Percentiles rank a stretch among this genome's conserved stretches.
phyloP scores from a whole-genome alignment of 2,888 invertebrate genomes.

The Pheosia tremula region DNA sequence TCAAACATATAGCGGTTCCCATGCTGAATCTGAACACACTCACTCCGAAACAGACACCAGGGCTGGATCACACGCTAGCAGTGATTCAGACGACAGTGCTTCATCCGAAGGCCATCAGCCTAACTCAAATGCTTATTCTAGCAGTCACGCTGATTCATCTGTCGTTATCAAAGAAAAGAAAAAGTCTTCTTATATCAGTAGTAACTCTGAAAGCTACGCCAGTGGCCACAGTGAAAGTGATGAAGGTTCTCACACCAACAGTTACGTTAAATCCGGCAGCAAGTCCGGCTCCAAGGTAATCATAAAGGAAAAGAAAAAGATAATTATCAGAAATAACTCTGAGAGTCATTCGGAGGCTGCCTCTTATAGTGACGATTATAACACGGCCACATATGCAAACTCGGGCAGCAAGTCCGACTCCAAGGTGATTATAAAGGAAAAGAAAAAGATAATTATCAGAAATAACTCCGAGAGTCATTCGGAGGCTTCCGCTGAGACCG shows the following conservation, averaged over 20 bases:
- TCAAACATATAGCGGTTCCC: background rate
- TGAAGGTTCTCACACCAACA: background rate
- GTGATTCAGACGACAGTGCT: background rate
- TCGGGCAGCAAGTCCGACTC: too few species aligned
- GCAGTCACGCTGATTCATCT: background rate
- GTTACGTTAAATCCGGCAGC: background rate
- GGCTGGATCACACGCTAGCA: too few species aligned
- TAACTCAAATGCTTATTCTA: background rate
- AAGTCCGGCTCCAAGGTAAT: background rate
- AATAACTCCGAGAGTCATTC: too few species aligned
- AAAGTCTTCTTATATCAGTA: background rate
- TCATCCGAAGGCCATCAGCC: background rate
- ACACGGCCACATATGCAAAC: too few species aligned
- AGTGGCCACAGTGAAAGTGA: background rate
- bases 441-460: too few species aligned
- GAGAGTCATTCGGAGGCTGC: background rate
- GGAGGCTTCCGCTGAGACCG: too few species aligned
- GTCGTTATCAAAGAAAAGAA: background rate
- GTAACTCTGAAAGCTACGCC: background rate
- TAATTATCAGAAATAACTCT: background rate
- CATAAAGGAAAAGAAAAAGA: background rate
- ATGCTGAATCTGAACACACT: background rate
- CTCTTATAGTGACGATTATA: too few species aligned
- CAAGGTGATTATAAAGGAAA: too few species aligned
- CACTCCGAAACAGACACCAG: too few species aligned